phyloP scores from a whole-genome alignment of 1,140 invertebrate species.

The Nixonia krombeini region DNA sequence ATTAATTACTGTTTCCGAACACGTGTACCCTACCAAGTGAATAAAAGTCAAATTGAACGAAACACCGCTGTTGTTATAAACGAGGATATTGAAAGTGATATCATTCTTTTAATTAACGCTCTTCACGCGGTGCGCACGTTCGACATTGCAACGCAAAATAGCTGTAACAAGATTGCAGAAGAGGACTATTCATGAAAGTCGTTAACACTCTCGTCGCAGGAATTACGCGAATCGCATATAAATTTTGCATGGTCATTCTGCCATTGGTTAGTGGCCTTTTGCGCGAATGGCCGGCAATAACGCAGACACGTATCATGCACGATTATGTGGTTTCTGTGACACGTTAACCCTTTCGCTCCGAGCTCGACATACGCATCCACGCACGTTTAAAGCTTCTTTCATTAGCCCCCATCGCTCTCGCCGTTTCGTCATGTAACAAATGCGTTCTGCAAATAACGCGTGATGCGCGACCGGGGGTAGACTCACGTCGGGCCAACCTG shows the following conservation, averaged over 20 bases:
- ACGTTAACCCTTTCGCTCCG: constrained; percentile 1
- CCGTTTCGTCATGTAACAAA: no score
- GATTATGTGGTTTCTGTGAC: constrained; percentile 5
- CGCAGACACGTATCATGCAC: constrained; percentile 9
- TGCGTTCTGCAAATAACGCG: neutral
- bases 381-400: constrained; percentile 1
- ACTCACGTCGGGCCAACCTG: no score
- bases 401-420: neutral
- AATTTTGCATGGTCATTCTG: constrained; percentile 9
- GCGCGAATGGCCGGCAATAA: constrained; percentile 8
- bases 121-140: neutral
- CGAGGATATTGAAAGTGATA: no score
- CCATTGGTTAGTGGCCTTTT: constrained; percentile 9
- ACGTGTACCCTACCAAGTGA: no score
- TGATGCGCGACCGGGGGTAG: no score
- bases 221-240: constrained; percentile 9
- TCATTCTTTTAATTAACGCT: no score
- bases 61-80: no score
- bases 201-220: constrained; percentile 6
- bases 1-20: no score
- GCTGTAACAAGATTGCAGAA: constrained; percentile 2
- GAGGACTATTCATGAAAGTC: constrained; percentile 5
- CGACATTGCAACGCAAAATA: neutral
- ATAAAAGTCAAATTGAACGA: no score
- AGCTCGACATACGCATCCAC: neutral